Percentiles rank a stretch among this genome's conserved stretches.
Conservation (phyloP, 1,140 invertebrate genomes). For the Ceratoteleas bidentatus region DNA sequence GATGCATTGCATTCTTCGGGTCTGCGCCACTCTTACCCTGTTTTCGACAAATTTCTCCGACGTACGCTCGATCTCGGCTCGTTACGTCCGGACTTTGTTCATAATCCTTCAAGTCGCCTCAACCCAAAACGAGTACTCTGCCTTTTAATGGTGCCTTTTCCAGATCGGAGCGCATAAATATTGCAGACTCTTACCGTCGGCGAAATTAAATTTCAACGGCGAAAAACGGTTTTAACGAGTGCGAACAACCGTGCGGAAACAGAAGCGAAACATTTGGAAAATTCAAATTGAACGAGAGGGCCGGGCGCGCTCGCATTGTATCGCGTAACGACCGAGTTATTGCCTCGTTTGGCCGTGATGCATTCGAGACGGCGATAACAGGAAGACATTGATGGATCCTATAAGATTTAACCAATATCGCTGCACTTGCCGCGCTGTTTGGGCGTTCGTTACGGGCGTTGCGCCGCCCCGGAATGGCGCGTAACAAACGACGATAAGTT, state of each 20-base stretch:
- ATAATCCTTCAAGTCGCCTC: background rate
- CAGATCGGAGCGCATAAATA: slow-evolving; percentile 1
- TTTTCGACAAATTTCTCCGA: slow-evolving; percentile 50
- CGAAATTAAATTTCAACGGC: slow-evolving; percentile 37
- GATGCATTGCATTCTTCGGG: slow-evolving; percentile 32
- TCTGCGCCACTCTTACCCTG: slow-evolving; percentile 29
- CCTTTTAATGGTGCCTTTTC: background rate
- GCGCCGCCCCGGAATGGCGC: slow-evolving; percentile 33
- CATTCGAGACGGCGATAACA: slow-evolving; percentile 63
- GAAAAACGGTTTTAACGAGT: slow-evolving; percentile 19
- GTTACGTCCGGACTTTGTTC: slow-evolving; percentile 1
- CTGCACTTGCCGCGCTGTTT: slow-evolving; percentile 42
- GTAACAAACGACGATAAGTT: slow-evolving; percentile 64
- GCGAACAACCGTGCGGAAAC: slow-evolving; percentile 13
- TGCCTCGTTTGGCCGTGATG: slow-evolving; percentile 62
- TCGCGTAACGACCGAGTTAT: slow-evolving; percentile 54
- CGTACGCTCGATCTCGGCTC: slow-evolving; percentile 8
- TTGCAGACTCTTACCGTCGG: background rate
- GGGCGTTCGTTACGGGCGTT: slow-evolving; percentile 58
- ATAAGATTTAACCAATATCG: slow-evolving; percentile 62
- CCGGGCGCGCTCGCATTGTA: slow-evolving; percentile 43
- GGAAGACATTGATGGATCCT: slow-evolving; percentile 62
- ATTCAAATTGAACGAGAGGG: slow-evolving; percentile 58
- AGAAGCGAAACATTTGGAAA: slow-evolving; percentile 50
- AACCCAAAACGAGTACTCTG: no score